Evolutionary conservation across 2,797 vertebrate species (phyloP), one percentile per base, ranked within the genome.

Genomic region (Pyrocephalus nanus): DNA sequence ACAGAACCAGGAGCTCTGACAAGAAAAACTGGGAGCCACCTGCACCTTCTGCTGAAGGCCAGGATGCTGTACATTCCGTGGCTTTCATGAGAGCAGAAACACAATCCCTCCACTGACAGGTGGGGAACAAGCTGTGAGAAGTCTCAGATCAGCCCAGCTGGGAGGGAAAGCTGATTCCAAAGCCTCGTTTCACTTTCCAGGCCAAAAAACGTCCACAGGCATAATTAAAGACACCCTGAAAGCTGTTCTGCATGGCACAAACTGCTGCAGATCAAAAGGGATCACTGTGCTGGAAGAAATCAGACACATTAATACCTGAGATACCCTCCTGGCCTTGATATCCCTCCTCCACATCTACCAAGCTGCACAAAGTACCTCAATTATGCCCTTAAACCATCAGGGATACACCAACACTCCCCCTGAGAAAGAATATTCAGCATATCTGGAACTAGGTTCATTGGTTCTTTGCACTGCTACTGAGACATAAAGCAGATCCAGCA

Each of bases 241-340:
- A 86, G 77, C 90, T 88, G 57, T 71, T 94, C 84, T 88, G 65
- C 54, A 65, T 82, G 65, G 79, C 88, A 93, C 55, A 93, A 95
- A 95, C 73, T 90, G 60, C 90, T 86, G 60, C 64, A 95, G 86
- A 94, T 96, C 92, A 93, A 89, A 92, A 92, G 64, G 53, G 88
- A 92, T 96, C 92, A 92, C 90, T 84, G 82, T 78, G 91, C 90
- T 93, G 90, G 60, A 88, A 94, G 77, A 90, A 93, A 92, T 90
- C 91, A 90, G 79, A 71, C 83, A 71, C 36, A 69, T 86, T 83
- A 95, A 93, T 70, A 84, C 48, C 60, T 82, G 60, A 94, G 76
- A 93, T 90, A 94, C 73, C 88, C 95, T 95, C 73, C 86, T 92
- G 95, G 93, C 93, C 80, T 64, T 57, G 80, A 88, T 82, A 90